phyloP scores from a whole-genome alignment of 2,888 invertebrate genomes.

The Adelognathus sp. region DNA sequence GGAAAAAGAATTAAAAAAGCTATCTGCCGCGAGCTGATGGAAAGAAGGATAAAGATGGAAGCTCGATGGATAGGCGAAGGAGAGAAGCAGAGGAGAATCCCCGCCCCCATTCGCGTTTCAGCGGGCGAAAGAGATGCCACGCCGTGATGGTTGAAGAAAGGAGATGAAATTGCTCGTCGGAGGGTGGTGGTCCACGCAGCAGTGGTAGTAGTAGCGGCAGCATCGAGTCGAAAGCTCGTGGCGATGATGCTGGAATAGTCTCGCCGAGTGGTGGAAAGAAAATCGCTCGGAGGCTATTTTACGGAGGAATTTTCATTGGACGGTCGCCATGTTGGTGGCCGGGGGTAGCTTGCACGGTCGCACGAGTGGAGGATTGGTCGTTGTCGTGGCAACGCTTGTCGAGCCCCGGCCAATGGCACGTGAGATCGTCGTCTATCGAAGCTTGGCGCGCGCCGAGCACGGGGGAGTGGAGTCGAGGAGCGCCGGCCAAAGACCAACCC shows the following conservation, averaged over 20 bases:
- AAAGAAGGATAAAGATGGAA: slow-evolving; percentile 36
- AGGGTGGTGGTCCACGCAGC: neutral
- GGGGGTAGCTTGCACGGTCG: slow-evolving; percentile 69
- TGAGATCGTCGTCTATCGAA: neutral
- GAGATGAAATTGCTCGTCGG: neutral
- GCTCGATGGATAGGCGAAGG: slow-evolving; percentile 50
- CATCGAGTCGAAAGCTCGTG: neutral
- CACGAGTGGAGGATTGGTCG: slow-evolving; percentile 77
- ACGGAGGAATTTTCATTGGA: slow-evolving; percentile 80
- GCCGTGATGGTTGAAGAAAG: neutral
- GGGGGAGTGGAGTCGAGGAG: slow-evolving; percentile 19
- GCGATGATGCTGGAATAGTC: neutral
- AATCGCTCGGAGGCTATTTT: slow-evolving; percentile 79
- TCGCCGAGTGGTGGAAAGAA: slow-evolving; percentile 65
- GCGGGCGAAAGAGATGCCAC: too few relatives aligned
- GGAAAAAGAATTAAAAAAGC: slow-evolving; percentile 76
- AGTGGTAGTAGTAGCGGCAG: neutral
- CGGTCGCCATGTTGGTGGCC: slow-evolving; percentile 75
- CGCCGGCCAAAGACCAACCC: slow-evolving; percentile 16
- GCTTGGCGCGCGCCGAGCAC: slow-evolving; percentile 1
- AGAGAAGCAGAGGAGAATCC: slow-evolving; percentile 35
- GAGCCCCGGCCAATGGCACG: slow-evolving; percentile 78
- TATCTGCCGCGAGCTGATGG: slow-evolving; percentile 72
- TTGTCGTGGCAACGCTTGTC: slow-evolving; percentile 78
- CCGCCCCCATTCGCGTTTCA: slow-evolving; percentile 11